Base-by-base conservation (phyloP, 2,113 vertebrate genomes). In the Amphiprion percula region DNA sequence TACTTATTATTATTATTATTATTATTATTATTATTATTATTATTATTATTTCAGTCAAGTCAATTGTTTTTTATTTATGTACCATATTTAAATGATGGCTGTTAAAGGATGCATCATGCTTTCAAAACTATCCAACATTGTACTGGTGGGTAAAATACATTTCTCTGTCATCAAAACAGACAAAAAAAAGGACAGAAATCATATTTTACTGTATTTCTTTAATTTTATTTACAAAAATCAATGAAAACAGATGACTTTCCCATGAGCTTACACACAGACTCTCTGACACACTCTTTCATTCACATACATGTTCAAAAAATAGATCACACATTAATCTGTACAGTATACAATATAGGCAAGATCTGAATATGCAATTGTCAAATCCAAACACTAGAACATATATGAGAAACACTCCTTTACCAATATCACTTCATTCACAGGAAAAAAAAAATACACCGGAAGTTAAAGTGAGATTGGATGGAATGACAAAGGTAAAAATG, bases 151-250 rank as follows among this genome's bases (percentile, higher is more conserved):
- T 55, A 6, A 67, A 61, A 64, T 33, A 16, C 21, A 50, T 11
- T 5, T 47, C 9, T 44, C 6, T 44, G 41, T 1, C 33, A 37
- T 2, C 1, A 1, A 37, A 37, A 37, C 6, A 37, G 14, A 41
- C 39, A 10, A 41, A 6, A 41, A 21, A 24, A 26, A 15, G 33
- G 26, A 47, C 6, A 33, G 2, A 62, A 23, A 10, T 26, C 0
- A 5, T 30, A 82, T 65, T n/a, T 44, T 0, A 46, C 46, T 56
- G 26, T 26, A 37, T 77, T 83, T 79, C 10, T 67, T 67, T 56
- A 0, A 62, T n/a, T 87, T 86, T 86, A 89, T 90, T 82, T 84
- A 88, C 86, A 90, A 86, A 90, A 80, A 5, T 6, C 61, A 64
- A 23, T 75, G 39, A 73, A 77, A 82, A 83, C 68, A 83, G 30